Evolutionary conservation across 2,797 vertebrate species (phyloP), one percentile per base, ranked within the genome.

Genomic region (Buceros bicornis): DNA sequence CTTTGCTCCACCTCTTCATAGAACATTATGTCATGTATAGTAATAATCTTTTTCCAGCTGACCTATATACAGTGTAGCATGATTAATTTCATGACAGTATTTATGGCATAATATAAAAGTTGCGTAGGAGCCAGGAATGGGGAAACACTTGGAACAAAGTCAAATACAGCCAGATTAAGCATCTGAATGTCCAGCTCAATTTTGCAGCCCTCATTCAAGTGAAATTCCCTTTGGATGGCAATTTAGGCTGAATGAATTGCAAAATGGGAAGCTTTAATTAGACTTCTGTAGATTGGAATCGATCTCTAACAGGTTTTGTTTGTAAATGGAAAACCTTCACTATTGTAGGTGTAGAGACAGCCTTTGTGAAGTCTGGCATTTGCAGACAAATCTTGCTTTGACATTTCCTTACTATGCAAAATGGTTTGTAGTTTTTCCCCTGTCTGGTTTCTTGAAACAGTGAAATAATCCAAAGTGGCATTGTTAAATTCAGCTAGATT

Each of bases 61-160:
- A 93, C 80, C 78, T 89, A 82, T 87, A 64, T 80, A 64, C 53
- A 84, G 48, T 60, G 77, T 22, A 76, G 26, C 16, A 74, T 71
- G 61, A 92, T 94, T 77, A 71, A 74, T 82, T 47, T 87, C 83
- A 93, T 92, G 53, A 89, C 69, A 82, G n/a, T 77, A 91, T 93
- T 96, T 96, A 95, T 94, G 64, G 40, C 65, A 83, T 58, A 89
- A 84, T 85, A 80, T 80, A 83, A 89, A 95, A 95, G 74, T 28
- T 62, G 33, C 57, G 24, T 40, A 71, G 57, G 24, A 93, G 88
- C 83, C 88, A 97, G 60, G 71, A 95, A 89, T 74, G 73, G 92
- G 64, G 78, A 97, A 94, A 87, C 78, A 93, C 81, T 94, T 95
- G 92, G 78, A 94, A 90, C 3, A 0, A 80, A 92, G 21, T 89